Evolutionary conservation across 1,140 invertebrate species (phyloP).

Genomic region (Dolichoris vasculosae): DNA sequence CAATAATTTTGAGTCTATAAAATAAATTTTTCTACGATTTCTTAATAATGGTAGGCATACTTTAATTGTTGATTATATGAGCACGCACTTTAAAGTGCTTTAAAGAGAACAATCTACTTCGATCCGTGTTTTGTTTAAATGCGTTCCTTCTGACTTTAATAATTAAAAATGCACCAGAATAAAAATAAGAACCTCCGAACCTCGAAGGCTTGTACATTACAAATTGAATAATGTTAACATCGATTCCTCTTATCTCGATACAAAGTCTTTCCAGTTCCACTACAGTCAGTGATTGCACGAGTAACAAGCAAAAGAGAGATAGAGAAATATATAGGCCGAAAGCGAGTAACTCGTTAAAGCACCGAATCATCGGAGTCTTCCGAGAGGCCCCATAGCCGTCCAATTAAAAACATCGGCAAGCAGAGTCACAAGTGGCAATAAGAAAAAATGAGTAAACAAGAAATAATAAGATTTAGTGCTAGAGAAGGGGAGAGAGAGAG

Average conservation of each 20-base stretch:
- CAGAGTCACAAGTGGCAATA: conserved; percentile 55
- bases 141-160: neutral
- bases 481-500: neutral
- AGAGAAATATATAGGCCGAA: conserved; percentile 15
- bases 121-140: neutral
- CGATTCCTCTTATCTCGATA: conserved; percentile 42
- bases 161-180: neutral
- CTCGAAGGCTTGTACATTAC: conserved; percentile 10
- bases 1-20: neutral
- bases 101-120: neutral
- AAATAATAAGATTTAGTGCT: conserved; percentile 62
- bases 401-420: conserved; percentile 65
- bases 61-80: neutral
- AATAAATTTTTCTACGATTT: neutral
- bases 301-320: neutral
- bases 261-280: conserved; percentile 23
- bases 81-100: too few species aligned
- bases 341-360: conserved; percentile 57
- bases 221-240: conserved; percentile 50
- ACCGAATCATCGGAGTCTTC: conserved; percentile 58
- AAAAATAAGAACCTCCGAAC: neutral
- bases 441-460: conserved; percentile 65
- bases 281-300: conserved; percentile 8
- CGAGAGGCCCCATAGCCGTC: conserved; percentile 55
- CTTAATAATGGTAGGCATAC: neutral